Percentiles rank a stretch among this genome's conserved stretches.
These are phyloP conservation scores for Bombyx mandarina DNA, from an alignment of 1,140 invertebrate genomes.

Conservation along the genomic window DNA sequence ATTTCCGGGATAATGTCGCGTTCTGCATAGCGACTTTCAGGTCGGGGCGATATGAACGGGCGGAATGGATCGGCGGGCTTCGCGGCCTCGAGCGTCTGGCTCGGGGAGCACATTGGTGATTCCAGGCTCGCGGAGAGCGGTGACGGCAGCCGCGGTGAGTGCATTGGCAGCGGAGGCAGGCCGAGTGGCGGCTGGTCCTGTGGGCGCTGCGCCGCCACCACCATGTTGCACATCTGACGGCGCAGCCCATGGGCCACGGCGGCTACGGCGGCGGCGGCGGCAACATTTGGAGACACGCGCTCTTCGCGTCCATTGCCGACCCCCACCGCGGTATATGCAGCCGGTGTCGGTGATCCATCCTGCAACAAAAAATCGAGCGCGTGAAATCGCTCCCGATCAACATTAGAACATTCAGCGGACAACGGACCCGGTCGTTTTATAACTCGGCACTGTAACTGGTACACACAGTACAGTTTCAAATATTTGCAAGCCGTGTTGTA, in stretches of 20 bases:
- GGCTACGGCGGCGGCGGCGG: constrained; percentile 80
- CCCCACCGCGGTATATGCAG: constrained; percentile 47
- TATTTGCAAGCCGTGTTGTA: too few relatives aligned
- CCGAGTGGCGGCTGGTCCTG: constrained; percentile 49
- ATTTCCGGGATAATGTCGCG: constrained; percentile 43
- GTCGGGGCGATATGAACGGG: constrained; percentile 58
- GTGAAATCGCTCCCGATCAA: background rate
- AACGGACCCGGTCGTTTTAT: too few relatives aligned
- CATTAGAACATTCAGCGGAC: constrained; percentile 16
- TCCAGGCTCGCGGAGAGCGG: constrained; percentile 55
- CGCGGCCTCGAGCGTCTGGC: constrained; percentile 57
- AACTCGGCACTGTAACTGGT: too few relatives aligned
- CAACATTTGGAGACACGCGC: constrained; percentile 77
- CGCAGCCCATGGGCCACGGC: constrained; percentile 78
- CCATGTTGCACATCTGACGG: constrained; percentile 68
- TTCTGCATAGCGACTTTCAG: constrained; percentile 53
- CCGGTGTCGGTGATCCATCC: constrained; percentile 63
- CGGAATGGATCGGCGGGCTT: constrained; percentile 59
- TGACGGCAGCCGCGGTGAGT: constrained; percentile 53
- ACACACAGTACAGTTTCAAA: too few relatives aligned
- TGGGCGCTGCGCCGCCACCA: constrained; percentile 56
- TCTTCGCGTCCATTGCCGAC: constrained; percentile 74
- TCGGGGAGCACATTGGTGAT: constrained; percentile 60
- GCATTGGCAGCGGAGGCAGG: constrained; percentile 48
- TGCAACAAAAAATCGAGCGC: constrained; percentile 43